These are phyloP conservation scores for Eupithecia vulgata DNA, from an alignment of 2,888 invertebrate genomes.

Conservation along the genomic window DNA sequence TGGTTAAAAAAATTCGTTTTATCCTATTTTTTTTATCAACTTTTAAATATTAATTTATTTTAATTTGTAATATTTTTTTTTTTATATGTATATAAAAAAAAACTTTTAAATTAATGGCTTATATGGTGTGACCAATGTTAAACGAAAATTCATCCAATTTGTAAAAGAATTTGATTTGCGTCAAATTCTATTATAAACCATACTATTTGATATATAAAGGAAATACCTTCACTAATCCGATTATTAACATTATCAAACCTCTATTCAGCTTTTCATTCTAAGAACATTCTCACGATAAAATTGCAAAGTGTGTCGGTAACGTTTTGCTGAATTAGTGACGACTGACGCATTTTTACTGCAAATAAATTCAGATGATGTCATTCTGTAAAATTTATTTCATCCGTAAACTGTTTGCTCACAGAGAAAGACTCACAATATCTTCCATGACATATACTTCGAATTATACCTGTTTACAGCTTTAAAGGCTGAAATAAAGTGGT, in stretches of 20 bases:
- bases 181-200: background rate
- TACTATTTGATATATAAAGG: background rate
- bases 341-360: conserved; percentile 29
- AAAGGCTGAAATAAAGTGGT: conserved; percentile 42
- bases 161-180: background rate
- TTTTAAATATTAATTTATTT: no score
- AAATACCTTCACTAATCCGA: background rate
- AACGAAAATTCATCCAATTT: background rate
- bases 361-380: conserved; percentile 47
- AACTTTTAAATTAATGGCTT: no score
- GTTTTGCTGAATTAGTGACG: background rate
- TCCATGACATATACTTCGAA: background rate
- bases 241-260: background rate
- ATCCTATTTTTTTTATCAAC: background rate
- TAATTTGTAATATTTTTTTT: no score
- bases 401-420: background rate
- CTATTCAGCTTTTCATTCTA: background rate
- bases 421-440: background rate
- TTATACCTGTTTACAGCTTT: background rate
- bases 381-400: conserved; percentile 1
- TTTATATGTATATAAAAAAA: no score
- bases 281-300: background rate
- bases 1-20: no score
- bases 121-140: background rate
- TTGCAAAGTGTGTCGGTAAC: background rate